Evolutionary conservation across 1,140 invertebrate species (phyloP).

Genomic region (Leptinotarsa defecta): DNA sequence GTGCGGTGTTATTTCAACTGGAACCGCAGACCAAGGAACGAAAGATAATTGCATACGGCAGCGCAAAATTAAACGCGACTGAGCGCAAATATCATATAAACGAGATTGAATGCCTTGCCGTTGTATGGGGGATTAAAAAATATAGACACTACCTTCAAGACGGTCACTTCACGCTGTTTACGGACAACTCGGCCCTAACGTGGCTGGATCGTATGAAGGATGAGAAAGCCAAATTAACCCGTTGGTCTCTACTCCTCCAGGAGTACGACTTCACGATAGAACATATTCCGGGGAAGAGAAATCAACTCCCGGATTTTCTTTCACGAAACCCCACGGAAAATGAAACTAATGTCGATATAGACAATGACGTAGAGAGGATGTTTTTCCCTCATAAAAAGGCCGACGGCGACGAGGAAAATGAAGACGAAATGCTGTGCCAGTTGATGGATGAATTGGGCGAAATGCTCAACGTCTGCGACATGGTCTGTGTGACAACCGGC

Average conservation of each 20-base stretch:
- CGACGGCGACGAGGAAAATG: too few relatives aligned
- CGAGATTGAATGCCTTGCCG: conserved; percentile 44
- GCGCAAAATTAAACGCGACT: conserved; percentile 20
- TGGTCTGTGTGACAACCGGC: too few relatives aligned
- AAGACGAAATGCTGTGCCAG: too few relatives aligned
- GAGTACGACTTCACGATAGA: conserved; percentile 39
- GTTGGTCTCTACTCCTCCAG: conserved; percentile 45
- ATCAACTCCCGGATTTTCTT: conserved; percentile 42
- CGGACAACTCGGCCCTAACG: conserved; percentile 30
- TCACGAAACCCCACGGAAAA: conserved; percentile 8
- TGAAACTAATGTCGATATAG: neutral
- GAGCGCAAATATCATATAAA: neutral
- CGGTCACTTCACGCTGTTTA: conserved; percentile 26
- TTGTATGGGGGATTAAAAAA: conserved; percentile 55
- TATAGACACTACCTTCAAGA: conserved; percentile 50
- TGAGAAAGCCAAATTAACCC: conserved; percentile 41
- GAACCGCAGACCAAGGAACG: conserved; percentile 21
- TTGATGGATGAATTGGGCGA: too few relatives aligned
- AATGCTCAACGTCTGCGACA: too few relatives aligned
- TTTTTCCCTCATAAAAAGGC: neutral
- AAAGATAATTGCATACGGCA: conserved; percentile 31
- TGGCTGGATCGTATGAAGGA: conserved; percentile 47
- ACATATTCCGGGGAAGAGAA: conserved; percentile 40
- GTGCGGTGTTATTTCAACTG: conserved; percentile 44
- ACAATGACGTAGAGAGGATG: neutral